These are phyloP conservation scores for Salarias fasciatus DNA, from an alignment of 2,797 vertebrate genomes.

Conservation along the genomic window DNA sequence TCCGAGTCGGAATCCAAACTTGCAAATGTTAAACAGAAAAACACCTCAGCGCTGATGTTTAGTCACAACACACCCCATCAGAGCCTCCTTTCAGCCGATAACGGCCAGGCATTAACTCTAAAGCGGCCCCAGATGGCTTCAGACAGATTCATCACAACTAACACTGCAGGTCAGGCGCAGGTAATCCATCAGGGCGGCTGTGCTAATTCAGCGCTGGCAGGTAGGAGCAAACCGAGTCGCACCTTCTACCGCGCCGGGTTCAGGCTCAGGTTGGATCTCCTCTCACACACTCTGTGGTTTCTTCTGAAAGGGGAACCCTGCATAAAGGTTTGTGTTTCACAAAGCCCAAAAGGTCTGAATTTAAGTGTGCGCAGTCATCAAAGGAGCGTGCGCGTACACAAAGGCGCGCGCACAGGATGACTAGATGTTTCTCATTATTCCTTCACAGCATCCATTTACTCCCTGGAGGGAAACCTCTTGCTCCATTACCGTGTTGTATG, in stretches of 20 bases:
- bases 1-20: slow-evolving; percentile 45
- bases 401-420: background rate
- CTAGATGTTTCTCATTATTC: slow-evolving; percentile 9
- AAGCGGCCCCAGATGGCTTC: slow-evolving; percentile 92
- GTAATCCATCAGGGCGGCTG: slow-evolving; percentile 90
- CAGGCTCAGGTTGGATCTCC: slow-evolving; percentile 66
- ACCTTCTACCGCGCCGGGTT: slow-evolving; percentile 56
- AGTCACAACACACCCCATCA: slow-evolving; percentile 77
- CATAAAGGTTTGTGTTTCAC: background rate
- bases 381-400: background rate
- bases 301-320: slow-evolving; percentile 19
- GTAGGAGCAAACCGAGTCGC: slow-evolving; percentile 52
- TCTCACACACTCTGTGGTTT: slow-evolving; percentile 61
- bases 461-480: slow-evolving; percentile 19
- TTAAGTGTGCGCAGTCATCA: background rate
- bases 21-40: slow-evolving; percentile 80
- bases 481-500: slow-evolving; percentile 1
- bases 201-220: slow-evolving; percentile 85
- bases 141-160: slow-evolving; percentile 94
- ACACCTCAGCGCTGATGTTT: slow-evolving; percentile 74
- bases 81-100: slow-evolving; percentile 89
- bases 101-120: slow-evolving; percentile 88
- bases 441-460: slow-evolving; percentile 19
- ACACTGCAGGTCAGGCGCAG: slow-evolving; percentile 87
- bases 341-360: slow-evolving; percentile 15